A percentile compares a stretch with the other conserved stretches of the same genome.
Conservation (phyloP, 2,797 vertebrate species). For the Gambelia wislizenii region DNA sequence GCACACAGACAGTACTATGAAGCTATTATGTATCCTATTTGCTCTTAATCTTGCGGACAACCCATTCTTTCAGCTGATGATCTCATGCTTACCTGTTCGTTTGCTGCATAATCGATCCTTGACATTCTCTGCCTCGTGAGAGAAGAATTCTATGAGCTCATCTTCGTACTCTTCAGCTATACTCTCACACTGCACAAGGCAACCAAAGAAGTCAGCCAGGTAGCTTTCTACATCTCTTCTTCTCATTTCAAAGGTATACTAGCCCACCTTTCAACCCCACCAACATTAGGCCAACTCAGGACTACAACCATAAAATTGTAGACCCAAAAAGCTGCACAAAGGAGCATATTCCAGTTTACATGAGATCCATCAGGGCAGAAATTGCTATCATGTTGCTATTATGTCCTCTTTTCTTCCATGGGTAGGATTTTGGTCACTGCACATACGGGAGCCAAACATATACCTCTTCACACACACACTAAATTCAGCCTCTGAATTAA, state of each 20-base stretch:
- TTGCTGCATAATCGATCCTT: constrained; percentile 97
- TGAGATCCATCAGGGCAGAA: neutral
- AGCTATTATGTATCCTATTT: neutral
- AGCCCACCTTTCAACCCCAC: neutral
- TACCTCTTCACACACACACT: neutral
- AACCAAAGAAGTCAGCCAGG: neutral
- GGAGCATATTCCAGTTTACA: neutral
- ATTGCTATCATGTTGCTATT: neutral
- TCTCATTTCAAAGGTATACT: neutral
- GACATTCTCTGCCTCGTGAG: constrained; percentile 90
- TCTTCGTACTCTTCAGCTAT: constrained; percentile 96
- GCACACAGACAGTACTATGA: neutral
- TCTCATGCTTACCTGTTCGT: constrained; percentile 85
- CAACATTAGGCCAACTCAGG: neutral
- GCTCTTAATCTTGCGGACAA: too few relatives aligned
- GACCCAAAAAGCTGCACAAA: neutral
- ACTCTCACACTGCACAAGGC: constrained; percentile 89
- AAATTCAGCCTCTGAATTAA: neutral
- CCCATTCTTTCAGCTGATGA: neutral
- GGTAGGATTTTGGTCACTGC: neutral
- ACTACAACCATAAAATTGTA: neutral
- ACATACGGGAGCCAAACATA: neutral
- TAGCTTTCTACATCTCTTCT: neutral
- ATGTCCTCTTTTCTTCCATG: neutral
- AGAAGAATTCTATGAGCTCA: constrained; percentile 94